These are phyloP conservation scores for Drosophila setifemur DNA, from an alignment of 1,140 invertebrate species.

Conservation along the genomic window DNA sequence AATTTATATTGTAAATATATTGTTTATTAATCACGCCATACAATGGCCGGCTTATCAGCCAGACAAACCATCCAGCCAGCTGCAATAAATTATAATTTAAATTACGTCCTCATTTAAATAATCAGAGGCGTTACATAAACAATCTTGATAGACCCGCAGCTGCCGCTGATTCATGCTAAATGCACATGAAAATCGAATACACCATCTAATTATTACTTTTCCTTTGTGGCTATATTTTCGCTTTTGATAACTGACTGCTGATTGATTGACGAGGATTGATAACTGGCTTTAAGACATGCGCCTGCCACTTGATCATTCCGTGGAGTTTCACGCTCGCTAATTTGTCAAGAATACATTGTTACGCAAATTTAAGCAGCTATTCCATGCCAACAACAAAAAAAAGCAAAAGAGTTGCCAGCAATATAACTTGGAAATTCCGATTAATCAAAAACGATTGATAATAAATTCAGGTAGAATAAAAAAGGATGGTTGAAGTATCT, in stretches of 20 bases:
- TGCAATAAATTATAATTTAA: conserved; percentile 46
- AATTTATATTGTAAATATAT: conserved; percentile 47
- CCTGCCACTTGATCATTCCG: conserved; percentile 1
- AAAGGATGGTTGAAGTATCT: too few species aligned
- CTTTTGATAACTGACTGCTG: conserved; percentile 3
- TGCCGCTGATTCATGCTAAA: conserved; percentile 26
- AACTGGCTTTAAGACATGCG: background rate
- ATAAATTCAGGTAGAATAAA: conserved; percentile 8
- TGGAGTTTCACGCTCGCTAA: background rate
- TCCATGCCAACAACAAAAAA: background rate
- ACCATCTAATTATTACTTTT: conserved; percentile 23
- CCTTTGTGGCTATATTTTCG: background rate
- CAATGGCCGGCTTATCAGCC: conserved; percentile 61
- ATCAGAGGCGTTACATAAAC: conserved; percentile 24
- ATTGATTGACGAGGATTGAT: conserved; percentile 23
- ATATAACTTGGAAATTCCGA: conserved; percentile 1
- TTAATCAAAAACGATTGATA: conserved; percentile 9
- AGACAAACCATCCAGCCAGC: conserved; percentile 40
- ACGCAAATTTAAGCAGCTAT: conserved; percentile 2
- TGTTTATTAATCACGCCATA: conserved; percentile 53
- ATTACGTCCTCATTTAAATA: conserved; percentile 59
- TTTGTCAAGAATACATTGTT: conserved; percentile 14
- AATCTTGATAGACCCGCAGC: conserved; percentile 53
- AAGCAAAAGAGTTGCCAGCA: too few species aligned
- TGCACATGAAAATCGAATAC: conserved; percentile 6